Percentiles rank a stretch among this genome's conserved stretches.
Evolutionary conservation across 2,888 invertebrate genomes (phyloP).

Genomic region (Andrena bucephala): DNA sequence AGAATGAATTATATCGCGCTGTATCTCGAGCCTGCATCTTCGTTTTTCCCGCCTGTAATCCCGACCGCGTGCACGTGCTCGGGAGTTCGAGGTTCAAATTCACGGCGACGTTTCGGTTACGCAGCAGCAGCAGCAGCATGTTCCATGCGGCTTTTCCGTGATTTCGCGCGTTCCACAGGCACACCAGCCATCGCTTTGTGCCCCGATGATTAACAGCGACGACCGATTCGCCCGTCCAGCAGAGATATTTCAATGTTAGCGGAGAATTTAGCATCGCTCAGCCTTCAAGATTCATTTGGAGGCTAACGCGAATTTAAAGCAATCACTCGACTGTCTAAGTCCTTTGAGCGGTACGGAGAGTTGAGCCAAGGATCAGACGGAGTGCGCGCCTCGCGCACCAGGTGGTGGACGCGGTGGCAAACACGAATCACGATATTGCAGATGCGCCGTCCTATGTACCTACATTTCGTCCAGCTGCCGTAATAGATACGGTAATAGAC

Average conservation of each 20-base stretch:
- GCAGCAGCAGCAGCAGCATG: constrained; percentile 4
- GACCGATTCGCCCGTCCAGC: background rate
- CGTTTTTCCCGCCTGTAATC: constrained; percentile 57
- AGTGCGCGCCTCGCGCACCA: background rate
- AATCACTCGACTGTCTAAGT: background rate
- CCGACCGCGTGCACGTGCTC: constrained; percentile 29
- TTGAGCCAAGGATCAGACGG: constrained; percentile 20
- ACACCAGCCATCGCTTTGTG: background rate
- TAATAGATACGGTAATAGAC: constrained; percentile 32
- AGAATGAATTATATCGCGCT: constrained; percentile 63
- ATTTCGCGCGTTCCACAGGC: constrained; percentile 17
- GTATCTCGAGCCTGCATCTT: constrained; percentile 50
- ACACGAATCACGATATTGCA: constrained; percentile 31
- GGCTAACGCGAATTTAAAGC: background rate
- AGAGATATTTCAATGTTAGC: background rate
- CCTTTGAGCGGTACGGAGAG: background rate
- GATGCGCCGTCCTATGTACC: background rate
- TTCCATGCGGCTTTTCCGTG: constrained; percentile 1
- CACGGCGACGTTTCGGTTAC: constrained; percentile 46
- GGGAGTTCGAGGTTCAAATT: constrained; percentile 60
- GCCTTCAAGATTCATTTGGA: constrained; percentile 2
- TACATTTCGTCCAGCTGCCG: constrained; percentile 1
- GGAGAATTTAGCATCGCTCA: background rate
- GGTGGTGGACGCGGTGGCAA: constrained; percentile 4
- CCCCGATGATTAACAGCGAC: background rate